A percentile compares a stretch with the other conserved stretches of the same genome.
Conservation (phyloP, 2,113 vertebrate species). For the Stictonetta naevosa region DNA sequence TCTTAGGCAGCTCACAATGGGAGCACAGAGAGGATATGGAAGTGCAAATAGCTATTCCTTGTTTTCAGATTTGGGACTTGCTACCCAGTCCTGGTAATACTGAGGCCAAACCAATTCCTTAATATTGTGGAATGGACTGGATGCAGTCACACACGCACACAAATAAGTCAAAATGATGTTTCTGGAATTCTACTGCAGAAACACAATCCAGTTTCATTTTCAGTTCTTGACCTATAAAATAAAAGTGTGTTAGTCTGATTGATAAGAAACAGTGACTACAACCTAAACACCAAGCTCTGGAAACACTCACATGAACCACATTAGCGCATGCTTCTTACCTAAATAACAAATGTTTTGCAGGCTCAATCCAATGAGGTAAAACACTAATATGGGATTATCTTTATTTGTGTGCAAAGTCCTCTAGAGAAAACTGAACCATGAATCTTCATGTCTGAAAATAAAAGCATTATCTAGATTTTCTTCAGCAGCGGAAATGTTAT, state of each 20-base stretch:
- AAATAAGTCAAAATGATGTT: background rate
- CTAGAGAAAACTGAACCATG: constrained; percentile 13
- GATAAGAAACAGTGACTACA: rapidly evolving
- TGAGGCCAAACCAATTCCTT: background rate
- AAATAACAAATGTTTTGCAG: background rate
- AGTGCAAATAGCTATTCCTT: background rate
- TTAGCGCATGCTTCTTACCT: background rate
- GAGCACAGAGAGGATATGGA: background rate
- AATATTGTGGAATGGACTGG: background rate
- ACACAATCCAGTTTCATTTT: background rate
- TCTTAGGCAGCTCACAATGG: background rate
- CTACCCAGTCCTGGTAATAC: background rate
- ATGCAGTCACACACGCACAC: too few species aligned
- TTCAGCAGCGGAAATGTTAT: background rate
- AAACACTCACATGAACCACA: background rate
- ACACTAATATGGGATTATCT: background rate
- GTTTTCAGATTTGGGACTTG: background rate
- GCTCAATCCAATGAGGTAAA: background rate
- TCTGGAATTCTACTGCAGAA: background rate
- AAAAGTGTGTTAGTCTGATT: background rate
- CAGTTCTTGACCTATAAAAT: background rate
- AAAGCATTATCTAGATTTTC: constrained; percentile 27
- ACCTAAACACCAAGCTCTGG: background rate
- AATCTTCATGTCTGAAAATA: constrained; percentile 26
- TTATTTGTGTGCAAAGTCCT: background rate